These are phyloP conservation scores for Sinocyclocheilus anshuiensis DNA, from an alignment of 2,113 vertebrate species.

Conservation along the genomic window DNA sequence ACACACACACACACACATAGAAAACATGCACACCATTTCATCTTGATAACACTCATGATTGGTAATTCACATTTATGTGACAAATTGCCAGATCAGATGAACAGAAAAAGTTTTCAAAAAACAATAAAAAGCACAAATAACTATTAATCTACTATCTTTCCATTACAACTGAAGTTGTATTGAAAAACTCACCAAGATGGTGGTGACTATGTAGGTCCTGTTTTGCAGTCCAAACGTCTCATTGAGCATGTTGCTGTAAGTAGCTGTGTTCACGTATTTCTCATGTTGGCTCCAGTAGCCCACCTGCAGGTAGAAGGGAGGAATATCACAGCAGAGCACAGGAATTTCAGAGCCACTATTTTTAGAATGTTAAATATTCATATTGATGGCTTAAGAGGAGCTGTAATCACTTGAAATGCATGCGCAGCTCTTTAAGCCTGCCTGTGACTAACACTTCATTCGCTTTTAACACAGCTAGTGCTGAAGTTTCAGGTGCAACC, in stretches of 20 bases:
- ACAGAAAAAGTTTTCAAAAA: neutral
- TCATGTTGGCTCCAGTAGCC: slow-evolving; percentile 95
- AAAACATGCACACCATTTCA: neutral
- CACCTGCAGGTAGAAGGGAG: slow-evolving; percentile 77
- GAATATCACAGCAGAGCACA: slow-evolving; percentile 30
- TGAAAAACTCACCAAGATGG: slow-evolving; percentile 86
- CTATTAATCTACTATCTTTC: neutral
- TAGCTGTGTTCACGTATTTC: slow-evolving; percentile 85
- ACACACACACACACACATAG: neutral
- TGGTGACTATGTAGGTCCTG: slow-evolving; percentile 92
- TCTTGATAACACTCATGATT: slow-evolving; percentile 26
- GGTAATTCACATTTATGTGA: slow-evolving; percentile 5
- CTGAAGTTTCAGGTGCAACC: slow-evolving; percentile 31
- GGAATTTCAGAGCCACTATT: slow-evolving; percentile 44
- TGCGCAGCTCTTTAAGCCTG: slow-evolving; percentile 44
- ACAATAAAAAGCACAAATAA: neutral
- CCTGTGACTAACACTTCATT: slow-evolving; percentile 51
- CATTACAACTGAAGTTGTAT: neutral
- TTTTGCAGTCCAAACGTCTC: slow-evolving; percentile 90
- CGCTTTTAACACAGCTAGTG: slow-evolving; percentile 41
- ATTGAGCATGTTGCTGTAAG: slow-evolving; percentile 79
- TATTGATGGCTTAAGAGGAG: slow-evolving; percentile 50
- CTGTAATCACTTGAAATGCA: slow-evolving; percentile 53
- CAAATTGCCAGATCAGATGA: neutral
- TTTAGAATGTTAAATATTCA: slow-evolving; percentile 59